Conservation (phyloP, 1,140 invertebrate species). For the Diabrotica virgifera region DNA sequence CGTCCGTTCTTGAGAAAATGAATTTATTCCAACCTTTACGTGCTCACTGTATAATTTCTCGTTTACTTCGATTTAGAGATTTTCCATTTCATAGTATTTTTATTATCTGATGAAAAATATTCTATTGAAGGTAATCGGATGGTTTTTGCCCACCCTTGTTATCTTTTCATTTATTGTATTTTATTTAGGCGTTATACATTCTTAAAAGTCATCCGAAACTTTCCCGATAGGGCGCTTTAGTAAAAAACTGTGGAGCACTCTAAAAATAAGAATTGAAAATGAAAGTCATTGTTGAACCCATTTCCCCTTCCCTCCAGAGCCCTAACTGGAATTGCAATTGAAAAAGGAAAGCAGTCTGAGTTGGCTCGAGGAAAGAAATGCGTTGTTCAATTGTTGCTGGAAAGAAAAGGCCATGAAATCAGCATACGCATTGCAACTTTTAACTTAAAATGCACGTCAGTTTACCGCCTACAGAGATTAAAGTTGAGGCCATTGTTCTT, state of each 20-base stretch:
- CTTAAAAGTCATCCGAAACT: too few relatives aligned
- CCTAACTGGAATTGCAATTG: neutral
- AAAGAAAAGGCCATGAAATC: neutral
- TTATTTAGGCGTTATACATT: too few relatives aligned
- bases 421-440: neutral
- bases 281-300: neutral
- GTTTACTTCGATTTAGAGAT: too few relatives aligned
- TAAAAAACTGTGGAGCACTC: neutral
- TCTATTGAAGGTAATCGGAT: too few relatives aligned
- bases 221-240: too few relatives aligned
- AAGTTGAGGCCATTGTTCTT: neutral
- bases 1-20: too few relatives aligned
- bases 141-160: too few relatives aligned
- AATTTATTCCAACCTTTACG: too few relatives aligned
- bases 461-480: conserved; percentile 1
- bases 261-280: conserved; percentile 3
- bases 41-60: too few relatives aligned
- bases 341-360: neutral
- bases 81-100: too few relatives aligned
- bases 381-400: neutral
- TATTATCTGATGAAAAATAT: too few relatives aligned
- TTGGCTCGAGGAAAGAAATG: neutral
- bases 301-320: neutral
- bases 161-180: too few relatives aligned
- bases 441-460: neutral